phyloP scores from a whole-genome alignment of 1,140 invertebrate species.

The Teleogryllus occipitalis region DNA sequence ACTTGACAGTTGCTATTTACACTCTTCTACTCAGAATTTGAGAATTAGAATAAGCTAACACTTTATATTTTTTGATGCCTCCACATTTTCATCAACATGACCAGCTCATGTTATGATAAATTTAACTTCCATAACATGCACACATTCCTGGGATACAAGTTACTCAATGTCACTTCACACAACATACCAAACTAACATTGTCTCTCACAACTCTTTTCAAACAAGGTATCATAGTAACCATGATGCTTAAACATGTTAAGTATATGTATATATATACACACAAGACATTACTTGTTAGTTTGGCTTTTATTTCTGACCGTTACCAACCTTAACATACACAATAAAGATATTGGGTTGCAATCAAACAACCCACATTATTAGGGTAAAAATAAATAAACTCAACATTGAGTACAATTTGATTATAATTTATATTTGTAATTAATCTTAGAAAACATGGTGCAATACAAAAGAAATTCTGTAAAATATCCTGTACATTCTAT shows the following conservation, averaged over 20 bases:
- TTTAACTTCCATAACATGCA: background rate
- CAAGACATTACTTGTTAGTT: background rate
- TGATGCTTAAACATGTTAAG: background rate
- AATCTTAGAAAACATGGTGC: background rate
- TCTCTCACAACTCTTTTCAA: background rate
- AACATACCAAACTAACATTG: background rate
- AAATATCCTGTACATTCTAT: background rate
- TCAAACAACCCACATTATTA: background rate
- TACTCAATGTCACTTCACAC: background rate
- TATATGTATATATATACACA: background rate
- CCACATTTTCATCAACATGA: background rate
- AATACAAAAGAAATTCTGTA: background rate
- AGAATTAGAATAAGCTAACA: background rate
- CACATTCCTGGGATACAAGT: background rate
- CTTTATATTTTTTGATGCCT: background rate
- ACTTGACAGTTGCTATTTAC: background rate
- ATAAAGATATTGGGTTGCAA: background rate
- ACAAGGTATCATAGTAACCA: background rate
- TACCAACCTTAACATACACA: background rate
- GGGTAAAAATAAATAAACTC: background rate
- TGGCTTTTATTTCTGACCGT: background rate
- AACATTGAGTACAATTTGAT: background rate
- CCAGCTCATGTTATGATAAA: background rate
- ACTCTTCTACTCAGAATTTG: background rate
- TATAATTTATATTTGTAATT: background rate